Evolutionary conservation across 2,888 invertebrate species (phyloP).

Genomic region (Oxytorus armatus): DNA sequence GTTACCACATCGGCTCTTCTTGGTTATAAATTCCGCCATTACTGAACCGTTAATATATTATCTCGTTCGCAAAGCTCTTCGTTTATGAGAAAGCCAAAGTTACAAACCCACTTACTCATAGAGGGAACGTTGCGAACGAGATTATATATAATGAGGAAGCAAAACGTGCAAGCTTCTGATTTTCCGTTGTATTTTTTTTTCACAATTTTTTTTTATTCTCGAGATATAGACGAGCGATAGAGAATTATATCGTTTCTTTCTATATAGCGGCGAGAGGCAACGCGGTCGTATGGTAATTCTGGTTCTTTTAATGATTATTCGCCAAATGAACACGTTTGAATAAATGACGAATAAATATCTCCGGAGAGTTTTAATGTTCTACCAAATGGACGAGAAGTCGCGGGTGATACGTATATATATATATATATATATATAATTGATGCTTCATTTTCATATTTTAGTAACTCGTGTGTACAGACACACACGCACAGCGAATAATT

Average conservation of each 20-base stretch:
- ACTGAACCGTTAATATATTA: too few species aligned
- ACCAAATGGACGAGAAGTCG: slow-evolving; percentile 28
- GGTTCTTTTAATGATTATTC: slow-evolving; percentile 35
- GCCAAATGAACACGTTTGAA: slow-evolving; percentile 50
- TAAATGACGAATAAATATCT: slow-evolving; percentile 58
- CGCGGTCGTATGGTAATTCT: slow-evolving; percentile 43
- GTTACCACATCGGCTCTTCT: too few species aligned
- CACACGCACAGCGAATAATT: slow-evolving; percentile 49
- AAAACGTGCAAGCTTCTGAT: too few species aligned
- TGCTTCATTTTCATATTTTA: slow-evolving; percentile 61
- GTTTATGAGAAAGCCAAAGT: too few species aligned
- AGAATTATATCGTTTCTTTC: slow-evolving; percentile 13
- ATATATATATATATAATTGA: slow-evolving; percentile 5
- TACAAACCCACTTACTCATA: too few species aligned
- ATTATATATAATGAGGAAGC: too few species aligned
- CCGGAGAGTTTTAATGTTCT: slow-evolving; percentile 25
- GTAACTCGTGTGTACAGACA: slow-evolving; percentile 1
- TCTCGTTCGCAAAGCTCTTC: too few species aligned
- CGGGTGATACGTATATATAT: neutral
- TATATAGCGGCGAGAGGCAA: slow-evolving; percentile 3
- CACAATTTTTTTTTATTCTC: slow-evolving; percentile 6
- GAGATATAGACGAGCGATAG: slow-evolving; percentile 6
- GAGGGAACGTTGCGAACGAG: too few species aligned
- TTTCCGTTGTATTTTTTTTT: too few species aligned
- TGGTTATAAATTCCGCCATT: too few species aligned